A percentile compares a stretch with the other conserved stretches of the same genome.
phyloP scores from a whole-genome alignment of 2,797 vertebrate genomes.

The Chelidonichthys spinosus region DNA sequence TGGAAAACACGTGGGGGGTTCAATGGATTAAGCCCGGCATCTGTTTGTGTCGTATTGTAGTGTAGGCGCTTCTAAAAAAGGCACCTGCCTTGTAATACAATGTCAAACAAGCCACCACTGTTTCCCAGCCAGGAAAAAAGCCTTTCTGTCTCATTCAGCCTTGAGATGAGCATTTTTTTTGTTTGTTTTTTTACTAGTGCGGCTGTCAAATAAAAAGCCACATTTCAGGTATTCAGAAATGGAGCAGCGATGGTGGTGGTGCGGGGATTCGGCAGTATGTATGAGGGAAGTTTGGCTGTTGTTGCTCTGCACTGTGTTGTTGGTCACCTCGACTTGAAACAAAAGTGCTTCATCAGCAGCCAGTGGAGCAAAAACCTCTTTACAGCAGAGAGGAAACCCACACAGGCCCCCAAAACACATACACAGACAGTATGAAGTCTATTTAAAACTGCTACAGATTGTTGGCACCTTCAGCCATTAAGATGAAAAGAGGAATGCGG shows the following conservation, averaged over 20 bases:
- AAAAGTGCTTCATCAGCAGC: slow-evolving; percentile 37
- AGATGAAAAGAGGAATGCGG: slow-evolving; percentile 28
- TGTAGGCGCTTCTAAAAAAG: slow-evolving; percentile 36
- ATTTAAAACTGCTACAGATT: slow-evolving; percentile 5
- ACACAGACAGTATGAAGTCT: slow-evolving; percentile 4
- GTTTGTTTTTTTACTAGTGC: not conserved
- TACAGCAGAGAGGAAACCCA: not conserved
- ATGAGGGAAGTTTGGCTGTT: slow-evolving; percentile 16
- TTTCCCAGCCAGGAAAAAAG: slow-evolving; percentile 41
- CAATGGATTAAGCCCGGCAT: slow-evolving; percentile 35
- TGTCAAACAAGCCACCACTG: slow-evolving; percentile 41
- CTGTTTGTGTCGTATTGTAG: slow-evolving; percentile 35
- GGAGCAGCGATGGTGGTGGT: slow-evolving; percentile 16
- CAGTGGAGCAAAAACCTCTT: slow-evolving; percentile 22
- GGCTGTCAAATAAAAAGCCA: slow-evolving; percentile 33
- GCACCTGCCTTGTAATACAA: slow-evolving; percentile 33
- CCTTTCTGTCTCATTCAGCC: slow-evolving; percentile 29
- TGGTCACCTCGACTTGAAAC: slow-evolving; percentile 50
- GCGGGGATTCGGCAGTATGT: slow-evolving; percentile 1
- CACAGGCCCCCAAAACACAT: not conserved
- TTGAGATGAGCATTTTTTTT: slow-evolving; percentile 6
- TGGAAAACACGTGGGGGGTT: slow-evolving; percentile 43
- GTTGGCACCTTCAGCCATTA: slow-evolving; percentile 9
- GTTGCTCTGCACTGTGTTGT: slow-evolving; percentile 11
- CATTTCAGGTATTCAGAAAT: slow-evolving; percentile 29